Evolutionary conservation across 2,797 vertebrate species (phyloP), one percentile per base, ranked within the genome.

Genomic region (Sphenopsis melanotis): DNA sequence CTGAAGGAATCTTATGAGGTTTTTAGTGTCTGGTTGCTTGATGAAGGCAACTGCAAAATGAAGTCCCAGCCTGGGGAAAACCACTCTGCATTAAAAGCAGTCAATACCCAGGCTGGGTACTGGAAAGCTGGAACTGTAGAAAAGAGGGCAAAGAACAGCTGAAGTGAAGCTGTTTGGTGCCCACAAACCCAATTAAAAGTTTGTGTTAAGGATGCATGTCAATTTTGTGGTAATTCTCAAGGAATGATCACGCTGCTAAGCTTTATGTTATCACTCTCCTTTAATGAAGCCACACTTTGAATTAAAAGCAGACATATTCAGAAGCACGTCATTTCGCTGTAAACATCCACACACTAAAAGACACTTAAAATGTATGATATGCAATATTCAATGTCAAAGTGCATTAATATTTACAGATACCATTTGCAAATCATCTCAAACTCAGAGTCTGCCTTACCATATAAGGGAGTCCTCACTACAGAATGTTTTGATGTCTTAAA

Each of bases 391-490:
- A 32, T 93, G 79, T 90, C 94, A 85, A 88, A 92, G 89, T 86
- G 53, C 87, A 90, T 95, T 95, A 95, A 93, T 96, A 92, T 93
- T 96, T 95, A 90, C 87, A 93, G 83, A 75, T 50, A 76, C 24
- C 27, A 50, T 81, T 95, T 94, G 81, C 85, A 96, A 92, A 82
- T 86, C 49, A 22, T 87, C 53, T 83, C 72, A 65, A 76, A 61
- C 32, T 70, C 8, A 0, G 22, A 74, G 39, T 57, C 80, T 89
- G 46, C 42, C 68, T 81, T 92, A 46, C 68, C 24, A 5, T 63
- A 36, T 56, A 90, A 86, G 47, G 80, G 82, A 83, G 16, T 52
- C 14, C 17, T 81, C 64, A 36, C 46, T 61, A 12, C 18, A 69
- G 24, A 3, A 14, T 27, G 36, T 87, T 83, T 66, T 78, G n/a